Evolutionary conservation across 1,140 invertebrate species (phyloP).

Genomic region (Drosophila sechellia): DNA sequence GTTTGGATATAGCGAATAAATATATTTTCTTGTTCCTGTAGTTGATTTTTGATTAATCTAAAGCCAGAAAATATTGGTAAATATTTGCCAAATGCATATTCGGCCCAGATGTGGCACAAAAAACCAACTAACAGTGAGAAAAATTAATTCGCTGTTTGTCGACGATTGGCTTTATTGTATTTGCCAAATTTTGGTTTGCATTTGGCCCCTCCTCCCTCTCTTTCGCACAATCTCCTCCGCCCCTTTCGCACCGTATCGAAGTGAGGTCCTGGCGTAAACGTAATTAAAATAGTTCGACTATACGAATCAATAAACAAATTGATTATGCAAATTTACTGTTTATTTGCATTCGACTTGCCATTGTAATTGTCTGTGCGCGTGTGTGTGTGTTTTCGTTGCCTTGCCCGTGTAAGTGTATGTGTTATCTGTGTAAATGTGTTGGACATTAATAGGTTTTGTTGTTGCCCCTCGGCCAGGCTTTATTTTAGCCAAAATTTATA

Average conservation of each 20-base stretch:
- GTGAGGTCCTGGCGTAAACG: conserved; percentile 46
- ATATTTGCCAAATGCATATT: conserved; percentile 54
- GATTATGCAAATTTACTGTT: conserved; percentile 80
- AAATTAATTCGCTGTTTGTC: conserved; percentile 35
- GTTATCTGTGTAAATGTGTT: conserved; percentile 50
- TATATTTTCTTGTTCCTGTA: conserved; percentile 4
- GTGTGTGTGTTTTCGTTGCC: not conserved
- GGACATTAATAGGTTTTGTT: conserved; percentile 78
- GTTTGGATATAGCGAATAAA: not conserved
- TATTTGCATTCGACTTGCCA: conserved; percentile 69
- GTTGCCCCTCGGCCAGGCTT: conserved; percentile 42
- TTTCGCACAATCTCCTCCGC: not conserved
- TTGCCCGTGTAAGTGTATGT: not conserved
- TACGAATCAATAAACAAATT: conserved; percentile 81
- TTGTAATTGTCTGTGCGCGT: conserved; percentile 23
- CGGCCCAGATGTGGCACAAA: conserved; percentile 19
- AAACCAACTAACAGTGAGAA: conserved; percentile 17
- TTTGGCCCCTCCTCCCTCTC: not conserved
- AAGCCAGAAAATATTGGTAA: conserved; percentile 43
- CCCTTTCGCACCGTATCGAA: not conserved
- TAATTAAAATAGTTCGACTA: conserved; percentile 77
- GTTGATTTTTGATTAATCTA: conserved; percentile 52
- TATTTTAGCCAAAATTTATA: conserved; percentile 75
- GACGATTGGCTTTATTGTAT: conserved; percentile 19
- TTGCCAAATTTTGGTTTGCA: conserved; percentile 20